These are phyloP conservation scores for Sardinella longiceps DNA, from an alignment of 2,797 vertebrate species.

Conservation along the genomic window DNA sequence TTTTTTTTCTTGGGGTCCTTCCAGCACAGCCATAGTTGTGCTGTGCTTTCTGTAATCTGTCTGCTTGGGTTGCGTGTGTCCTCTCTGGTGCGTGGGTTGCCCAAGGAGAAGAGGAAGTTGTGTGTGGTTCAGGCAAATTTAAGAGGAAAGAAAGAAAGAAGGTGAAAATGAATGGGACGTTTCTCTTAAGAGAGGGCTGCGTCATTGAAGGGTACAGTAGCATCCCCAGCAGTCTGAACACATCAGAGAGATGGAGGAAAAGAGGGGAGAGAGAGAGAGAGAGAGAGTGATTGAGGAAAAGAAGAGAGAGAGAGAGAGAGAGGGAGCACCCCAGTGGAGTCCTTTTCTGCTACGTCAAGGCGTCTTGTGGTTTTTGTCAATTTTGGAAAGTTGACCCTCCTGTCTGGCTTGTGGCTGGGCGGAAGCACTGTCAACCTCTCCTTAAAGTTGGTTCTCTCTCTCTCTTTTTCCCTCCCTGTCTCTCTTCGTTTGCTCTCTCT, in stretches of 20 bases:
- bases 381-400: constrained; percentile 65
- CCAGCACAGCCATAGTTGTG: background rate
- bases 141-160: background rate
- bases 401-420: constrained; percentile 67
- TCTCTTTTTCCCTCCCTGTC: constrained; percentile 2
- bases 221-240: constrained; percentile 3
- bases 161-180: background rate
- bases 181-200: constrained; percentile 15
- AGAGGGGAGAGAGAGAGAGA: background rate
- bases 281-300: background rate
- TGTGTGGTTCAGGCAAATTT: constrained; percentile 13
- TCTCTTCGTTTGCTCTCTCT: background rate
- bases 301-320: constrained; percentile 3
- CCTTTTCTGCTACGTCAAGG: constrained; percentile 54
- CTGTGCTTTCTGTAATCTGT: constrained; percentile 1
- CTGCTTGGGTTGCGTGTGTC: background rate
- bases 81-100: background rate
- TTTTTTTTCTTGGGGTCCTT: background rate
- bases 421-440: constrained; percentile 64
- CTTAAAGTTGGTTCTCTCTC: constrained; percentile 59
- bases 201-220: constrained; percentile 24
- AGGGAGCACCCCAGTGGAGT: constrained; percentile 32
- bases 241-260: background rate
- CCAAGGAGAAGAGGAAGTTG: background rate
- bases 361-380: constrained; percentile 61